phyloP scores from a whole-genome alignment of 2,797 vertebrate species.

The Monodelphis domestica region DNA sequence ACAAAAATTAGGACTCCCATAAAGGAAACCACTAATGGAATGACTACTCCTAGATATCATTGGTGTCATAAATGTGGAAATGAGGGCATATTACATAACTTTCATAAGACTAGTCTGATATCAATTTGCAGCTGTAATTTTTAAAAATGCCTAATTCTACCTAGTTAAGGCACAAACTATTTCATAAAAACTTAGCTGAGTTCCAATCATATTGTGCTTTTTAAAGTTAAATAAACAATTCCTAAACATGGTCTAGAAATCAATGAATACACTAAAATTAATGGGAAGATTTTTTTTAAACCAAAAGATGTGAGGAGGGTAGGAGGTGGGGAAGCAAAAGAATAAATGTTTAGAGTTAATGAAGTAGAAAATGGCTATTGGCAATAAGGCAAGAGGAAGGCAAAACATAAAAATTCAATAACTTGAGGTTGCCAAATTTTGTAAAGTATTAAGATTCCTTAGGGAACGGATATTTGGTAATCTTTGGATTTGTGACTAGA shows the following conservation, averaged over 20 bases:
- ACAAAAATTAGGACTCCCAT: background rate
- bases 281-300: constrained; percentile 6
- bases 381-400: constrained; percentile 52
- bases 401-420: constrained; percentile 46
- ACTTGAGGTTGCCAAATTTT: constrained; percentile 5
- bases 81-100: background rate
- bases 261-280: constrained; percentile 18
- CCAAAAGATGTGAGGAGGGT: constrained; percentile 38
- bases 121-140: background rate
- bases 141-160: constrained; percentile 47
- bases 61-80: background rate
- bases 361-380: constrained; percentile 36
- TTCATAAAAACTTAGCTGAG: constrained; percentile 35
- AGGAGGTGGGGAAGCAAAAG: background rate
- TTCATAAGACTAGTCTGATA: constrained; percentile 9
- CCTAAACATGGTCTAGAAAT: background rate
- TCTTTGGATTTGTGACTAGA: background rate
- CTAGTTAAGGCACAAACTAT: constrained; percentile 40
- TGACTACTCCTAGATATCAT: background rate
- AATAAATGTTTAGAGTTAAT: constrained; percentile 10
- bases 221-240: constrained; percentile 32
- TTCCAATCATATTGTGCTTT: constrained; percentile 39
- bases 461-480: constrained; percentile 46
- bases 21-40: background rate
- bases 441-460: constrained; percentile 23